Conservation (phyloP, 1,140 invertebrate genomes). For the Heliothis subflexa region DNA sequence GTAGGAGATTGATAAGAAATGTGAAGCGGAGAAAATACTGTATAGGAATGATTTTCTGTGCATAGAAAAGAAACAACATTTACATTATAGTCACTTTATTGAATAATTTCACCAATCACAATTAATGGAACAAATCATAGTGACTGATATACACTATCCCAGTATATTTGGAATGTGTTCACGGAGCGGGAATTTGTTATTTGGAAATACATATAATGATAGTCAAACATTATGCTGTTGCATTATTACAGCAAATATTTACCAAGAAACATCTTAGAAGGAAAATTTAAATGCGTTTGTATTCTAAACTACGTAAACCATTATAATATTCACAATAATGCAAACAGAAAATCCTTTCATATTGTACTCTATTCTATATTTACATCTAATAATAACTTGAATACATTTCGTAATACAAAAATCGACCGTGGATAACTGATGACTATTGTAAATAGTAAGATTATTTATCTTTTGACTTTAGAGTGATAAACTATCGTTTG, state of each 20-base stretch:
- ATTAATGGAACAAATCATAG: constrained; percentile 6
- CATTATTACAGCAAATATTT: constrained; percentile 3
- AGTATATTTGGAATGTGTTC: constrained; percentile 26
- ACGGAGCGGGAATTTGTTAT: neutral
- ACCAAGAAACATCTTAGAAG: neutral
- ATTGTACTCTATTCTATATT: constrained; percentile 39
- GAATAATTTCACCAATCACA: constrained; percentile 29
- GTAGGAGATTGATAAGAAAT: too few relatives aligned
- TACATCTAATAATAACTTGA: constrained; percentile 29
- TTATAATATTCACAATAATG: constrained; percentile 2
- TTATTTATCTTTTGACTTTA: too few relatives aligned
- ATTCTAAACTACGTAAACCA: constrained; percentile 25
- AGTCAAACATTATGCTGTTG: neutral
- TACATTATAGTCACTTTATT: constrained; percentile 30
- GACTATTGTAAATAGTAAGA: too few relatives aligned
- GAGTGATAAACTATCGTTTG: neutral
- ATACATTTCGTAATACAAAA: constrained; percentile 27
- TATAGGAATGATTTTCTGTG: too few relatives aligned
- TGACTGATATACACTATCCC: neutral
- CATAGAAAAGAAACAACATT: neutral
- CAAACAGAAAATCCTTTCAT: constrained; percentile 27
- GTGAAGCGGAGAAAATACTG: too few relatives aligned
- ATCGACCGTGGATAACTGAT: constrained; percentile 28
- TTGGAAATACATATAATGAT: neutral
- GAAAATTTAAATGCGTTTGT: constrained; percentile 28